Evolutionary conservation across 2,113 vertebrate genomes (phyloP).

Genomic region (Apteryx mantelli): DNA sequence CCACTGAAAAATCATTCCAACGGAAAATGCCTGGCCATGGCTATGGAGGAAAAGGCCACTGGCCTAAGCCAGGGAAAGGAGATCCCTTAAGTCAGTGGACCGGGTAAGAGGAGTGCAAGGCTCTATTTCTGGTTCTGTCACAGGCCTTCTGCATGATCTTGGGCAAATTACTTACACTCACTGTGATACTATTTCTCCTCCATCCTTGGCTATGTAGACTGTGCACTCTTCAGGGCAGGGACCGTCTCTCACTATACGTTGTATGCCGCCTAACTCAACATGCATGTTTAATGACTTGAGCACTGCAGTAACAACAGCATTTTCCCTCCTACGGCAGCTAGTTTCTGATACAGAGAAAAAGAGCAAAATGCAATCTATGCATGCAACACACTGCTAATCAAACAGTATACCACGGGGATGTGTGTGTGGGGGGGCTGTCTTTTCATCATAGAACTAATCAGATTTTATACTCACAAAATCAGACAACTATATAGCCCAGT

Average conservation of each 20-base stretch:
- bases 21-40: fast-evolving
- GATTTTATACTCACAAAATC: slow-evolving; percentile 18
- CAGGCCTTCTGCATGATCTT: neutral
- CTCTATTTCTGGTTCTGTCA: neutral
- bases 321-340: neutral
- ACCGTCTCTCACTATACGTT: neutral
- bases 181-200: neutral
- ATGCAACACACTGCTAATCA: slow-evolving; percentile 5
- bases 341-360: neutral
- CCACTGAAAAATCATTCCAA: neutral
- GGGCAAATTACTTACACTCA: neutral
- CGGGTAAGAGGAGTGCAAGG: neutral
- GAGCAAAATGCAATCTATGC: neutral
- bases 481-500: neutral
- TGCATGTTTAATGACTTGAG: neutral
- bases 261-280: neutral
- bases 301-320: neutral
- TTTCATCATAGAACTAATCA: neutral
- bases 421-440: neutral
- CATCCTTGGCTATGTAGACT: fast-evolving
- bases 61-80: neutral
- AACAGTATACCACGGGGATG: neutral
- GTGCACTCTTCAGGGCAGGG: neutral
- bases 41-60: neutral
- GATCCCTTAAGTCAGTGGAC: neutral